Percentiles rank a stretch among this genome's conserved stretches.
Conservation (phyloP, 1,140 invertebrate genomes). For the Caenorhabditis brenneri region DNA sequence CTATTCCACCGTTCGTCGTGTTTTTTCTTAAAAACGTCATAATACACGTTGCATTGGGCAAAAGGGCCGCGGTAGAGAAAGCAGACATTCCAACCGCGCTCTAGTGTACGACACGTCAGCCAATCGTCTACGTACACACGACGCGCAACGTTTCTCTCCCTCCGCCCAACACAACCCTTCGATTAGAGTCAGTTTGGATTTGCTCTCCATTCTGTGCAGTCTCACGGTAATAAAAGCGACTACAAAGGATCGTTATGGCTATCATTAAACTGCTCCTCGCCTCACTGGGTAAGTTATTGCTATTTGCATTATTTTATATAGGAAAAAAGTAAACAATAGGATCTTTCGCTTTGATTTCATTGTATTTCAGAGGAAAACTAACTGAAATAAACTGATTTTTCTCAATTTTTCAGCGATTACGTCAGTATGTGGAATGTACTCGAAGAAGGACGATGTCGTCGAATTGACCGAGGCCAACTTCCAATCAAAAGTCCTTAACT, state of each 20-base stretch:
- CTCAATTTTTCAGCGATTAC: constrained; percentile 6
- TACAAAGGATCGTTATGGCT: background rate
- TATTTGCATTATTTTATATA: background rate
- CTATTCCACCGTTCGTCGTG: background rate
- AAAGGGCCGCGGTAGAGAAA: background rate
- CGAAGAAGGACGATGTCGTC: constrained; percentile 83
- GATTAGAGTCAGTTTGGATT: constrained; percentile 2
- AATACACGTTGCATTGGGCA: background rate
- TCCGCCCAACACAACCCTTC: background rate
- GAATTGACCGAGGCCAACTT: constrained; percentile 90
- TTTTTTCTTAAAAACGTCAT: background rate
- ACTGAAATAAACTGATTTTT: background rate
- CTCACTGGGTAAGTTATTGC: background rate
- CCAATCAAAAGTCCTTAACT: constrained; percentile 82
- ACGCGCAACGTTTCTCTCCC: constrained; percentile 3
- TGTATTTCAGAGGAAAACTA: background rate
- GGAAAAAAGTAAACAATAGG: no score
- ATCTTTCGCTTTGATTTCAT: no score
- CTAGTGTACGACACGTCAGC: constrained; percentile 20
- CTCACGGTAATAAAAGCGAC: background rate
- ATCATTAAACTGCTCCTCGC: constrained; percentile 9
- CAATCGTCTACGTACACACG: constrained; percentile 20
- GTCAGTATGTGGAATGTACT: constrained; percentile 77
- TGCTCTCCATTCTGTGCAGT: constrained; percentile 5
- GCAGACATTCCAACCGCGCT: background rate